Evolutionary conservation across 2,797 vertebrate genomes (phyloP).

Genomic region (Chelmon rostratus): DNA sequence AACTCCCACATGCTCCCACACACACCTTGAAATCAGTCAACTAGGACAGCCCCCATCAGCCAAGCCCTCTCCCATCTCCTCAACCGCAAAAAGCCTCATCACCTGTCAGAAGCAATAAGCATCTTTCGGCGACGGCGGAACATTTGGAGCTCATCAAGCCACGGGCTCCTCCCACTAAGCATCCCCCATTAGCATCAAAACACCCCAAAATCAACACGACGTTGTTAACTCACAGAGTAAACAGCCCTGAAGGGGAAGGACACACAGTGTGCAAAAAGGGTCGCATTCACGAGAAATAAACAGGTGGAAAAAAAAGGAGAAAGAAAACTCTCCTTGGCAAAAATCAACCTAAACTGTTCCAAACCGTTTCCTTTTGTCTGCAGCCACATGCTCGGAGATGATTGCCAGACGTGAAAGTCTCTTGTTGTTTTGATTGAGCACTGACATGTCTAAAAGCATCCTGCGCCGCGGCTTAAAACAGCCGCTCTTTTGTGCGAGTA

Average conservation of each 20-base stretch:
- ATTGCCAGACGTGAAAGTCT: conserved; percentile 76
- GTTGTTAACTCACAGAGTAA: conserved; percentile 49
- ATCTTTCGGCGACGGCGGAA: conserved; percentile 47
- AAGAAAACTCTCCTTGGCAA: conserved; percentile 62
- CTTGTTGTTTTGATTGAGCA: conserved; percentile 78
- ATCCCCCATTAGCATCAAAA: conserved; percentile 70
- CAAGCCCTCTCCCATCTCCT: conserved; percentile 37
- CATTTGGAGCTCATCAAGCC: conserved; percentile 73
- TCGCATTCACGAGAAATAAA: conserved; percentile 60
- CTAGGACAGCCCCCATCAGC: conserved; percentile 40
- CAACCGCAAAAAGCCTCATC: conserved; percentile 65
- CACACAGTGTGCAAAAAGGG: conserved; percentile 23
- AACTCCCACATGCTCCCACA: conserved; percentile 64
- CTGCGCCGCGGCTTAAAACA: conserved; percentile 66
- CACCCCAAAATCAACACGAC: conserved; percentile 52
- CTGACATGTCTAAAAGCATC: conserved; percentile 76
- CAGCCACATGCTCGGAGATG: conserved; percentile 77
- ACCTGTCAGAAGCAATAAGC: conserved; percentile 72
- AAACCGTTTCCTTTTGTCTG: conserved; percentile 73
- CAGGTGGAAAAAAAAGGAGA: conserved; percentile 62
- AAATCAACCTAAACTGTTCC: conserved; percentile 67
- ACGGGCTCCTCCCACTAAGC: conserved; percentile 36
- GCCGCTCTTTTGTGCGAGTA: conserved; percentile 57
- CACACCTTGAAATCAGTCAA: conserved; percentile 74
- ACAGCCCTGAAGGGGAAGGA: conserved; percentile 54